A percentile compares a stretch with the other conserved stretches of the same genome.
These are phyloP conservation scores for Nematopogon swammerdamellus DNA, from an alignment of 2,888 invertebrate genomes.

Conservation along the genomic window DNA sequence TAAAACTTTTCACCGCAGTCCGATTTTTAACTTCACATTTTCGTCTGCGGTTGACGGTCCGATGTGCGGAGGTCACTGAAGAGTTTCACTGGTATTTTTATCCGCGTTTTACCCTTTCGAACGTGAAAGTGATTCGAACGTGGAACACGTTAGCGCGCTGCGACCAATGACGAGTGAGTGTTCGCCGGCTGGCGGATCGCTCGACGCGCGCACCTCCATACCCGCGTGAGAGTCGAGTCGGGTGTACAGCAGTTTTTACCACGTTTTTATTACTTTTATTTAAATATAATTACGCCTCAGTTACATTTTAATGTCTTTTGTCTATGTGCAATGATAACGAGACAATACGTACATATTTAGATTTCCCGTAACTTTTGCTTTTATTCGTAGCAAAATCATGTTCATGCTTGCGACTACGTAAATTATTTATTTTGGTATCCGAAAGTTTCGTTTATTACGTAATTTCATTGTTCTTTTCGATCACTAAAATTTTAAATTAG, in stretches of 20 bases:
- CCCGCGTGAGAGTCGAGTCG: not conserved
- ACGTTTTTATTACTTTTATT: too few species aligned
- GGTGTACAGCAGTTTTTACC: not conserved
- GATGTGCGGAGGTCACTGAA: too few species aligned
- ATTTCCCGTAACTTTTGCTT: not conserved
- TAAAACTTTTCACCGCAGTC: not conserved
- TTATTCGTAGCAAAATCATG: too few species aligned
- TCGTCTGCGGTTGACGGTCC: too few species aligned
- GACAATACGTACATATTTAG: not conserved
- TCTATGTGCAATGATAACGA: slow-evolving; percentile 1
- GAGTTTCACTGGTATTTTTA: slow-evolving; percentile 14
- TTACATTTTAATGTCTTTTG: not conserved
- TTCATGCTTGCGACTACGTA: too few species aligned
- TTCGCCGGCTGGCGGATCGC: not conserved
- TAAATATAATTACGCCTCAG: not conserved
- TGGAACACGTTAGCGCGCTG: slow-evolving; percentile 35
- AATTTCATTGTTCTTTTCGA: too few species aligned
- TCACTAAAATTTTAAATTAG: too few species aligned
- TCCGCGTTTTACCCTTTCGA: slow-evolving; percentile 25
- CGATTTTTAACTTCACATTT: not conserved
- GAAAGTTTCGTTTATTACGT: too few species aligned
- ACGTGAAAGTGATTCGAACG: slow-evolving; percentile 34
- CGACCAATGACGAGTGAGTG: slow-evolving; percentile 30
- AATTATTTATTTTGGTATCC: too few species aligned
- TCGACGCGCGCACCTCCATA: not conserved